phyloP scores from a whole-genome alignment of 2,888 invertebrate species.

The Oligia latruncula region DNA sequence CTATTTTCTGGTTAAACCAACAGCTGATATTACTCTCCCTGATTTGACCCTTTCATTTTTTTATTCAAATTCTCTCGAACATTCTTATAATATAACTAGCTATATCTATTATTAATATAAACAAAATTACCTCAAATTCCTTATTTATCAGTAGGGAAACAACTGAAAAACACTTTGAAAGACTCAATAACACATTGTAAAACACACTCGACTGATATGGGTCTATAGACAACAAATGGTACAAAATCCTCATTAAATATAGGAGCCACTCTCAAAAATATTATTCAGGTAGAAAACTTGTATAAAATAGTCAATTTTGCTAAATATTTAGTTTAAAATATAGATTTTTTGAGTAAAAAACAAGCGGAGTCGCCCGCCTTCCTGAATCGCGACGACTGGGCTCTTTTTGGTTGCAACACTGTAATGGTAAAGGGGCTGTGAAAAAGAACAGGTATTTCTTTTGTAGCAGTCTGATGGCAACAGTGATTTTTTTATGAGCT shows the following conservation, averaged over 20 bases:
- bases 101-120: not conserved
- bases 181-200: constrained; percentile 48
- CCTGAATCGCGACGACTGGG: constrained; percentile 55
- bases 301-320: constrained; percentile 71
- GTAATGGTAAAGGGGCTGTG: not conserved
- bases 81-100: not conserved
- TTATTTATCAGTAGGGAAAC: constrained; percentile 15
- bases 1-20: constrained; percentile 7
- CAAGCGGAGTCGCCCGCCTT: constrained; percentile 64
- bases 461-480: not conserved
- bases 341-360: constrained; percentile 69
- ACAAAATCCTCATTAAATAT: constrained; percentile 60
- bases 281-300: constrained; percentile 66
- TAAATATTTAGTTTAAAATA: constrained; percentile 69
- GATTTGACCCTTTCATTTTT: not conserved
- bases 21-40: constrained; percentile 21
- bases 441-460: constrained; percentile 24
- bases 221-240: constrained; percentile 51
- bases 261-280: constrained; percentile 68
- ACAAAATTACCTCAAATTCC: constrained; percentile 50
- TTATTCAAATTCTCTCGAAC: not conserved
- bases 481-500: not conserved
- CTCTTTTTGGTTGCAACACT: constrained; percentile 64
- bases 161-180: constrained; percentile 43
- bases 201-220: constrained; percentile 60